These are phyloP conservation scores for Morpho deidamia DNA, from an alignment of 2,888 invertebrate species.

Conservation along the genomic window DNA sequence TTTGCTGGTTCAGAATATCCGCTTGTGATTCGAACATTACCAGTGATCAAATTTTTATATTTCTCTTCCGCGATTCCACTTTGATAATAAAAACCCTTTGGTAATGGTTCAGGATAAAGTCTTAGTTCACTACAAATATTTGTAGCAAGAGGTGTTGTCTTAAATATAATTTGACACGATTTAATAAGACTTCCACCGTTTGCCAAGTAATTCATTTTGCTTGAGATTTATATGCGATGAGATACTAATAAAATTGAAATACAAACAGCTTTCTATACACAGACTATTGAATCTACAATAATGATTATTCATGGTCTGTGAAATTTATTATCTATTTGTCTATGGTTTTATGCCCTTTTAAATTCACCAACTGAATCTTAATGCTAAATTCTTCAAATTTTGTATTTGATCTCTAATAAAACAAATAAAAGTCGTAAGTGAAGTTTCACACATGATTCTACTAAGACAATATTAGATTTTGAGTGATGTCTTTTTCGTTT, in stretches of 20 bases:
- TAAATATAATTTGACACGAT: constrained; percentile 43
- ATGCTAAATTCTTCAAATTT: no score
- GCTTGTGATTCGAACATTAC: constrained; percentile 24
- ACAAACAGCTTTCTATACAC: no score
- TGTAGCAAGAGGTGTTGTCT: constrained; percentile 44
- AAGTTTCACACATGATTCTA: no score
- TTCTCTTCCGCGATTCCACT: constrained; percentile 23
- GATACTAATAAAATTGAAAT: no score
- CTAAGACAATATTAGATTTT: no score
- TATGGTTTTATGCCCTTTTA: no score
- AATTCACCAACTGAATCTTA: no score
- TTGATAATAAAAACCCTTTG: constrained; percentile 28
- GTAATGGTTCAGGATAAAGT: constrained; percentile 25
- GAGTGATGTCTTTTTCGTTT: constrained; percentile 63
- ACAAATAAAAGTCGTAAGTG: no score
- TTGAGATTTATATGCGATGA: not conserved
- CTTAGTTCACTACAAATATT: constrained; percentile 30
- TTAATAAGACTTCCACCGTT: constrained; percentile 45
- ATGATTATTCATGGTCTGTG: no score
- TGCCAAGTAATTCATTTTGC: constrained; percentile 52
- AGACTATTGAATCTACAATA: no score
- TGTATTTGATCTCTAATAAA: no score
- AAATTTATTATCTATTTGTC: no score
- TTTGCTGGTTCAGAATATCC: constrained; percentile 19
- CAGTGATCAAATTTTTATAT: constrained; percentile 24